These are phyloP conservation scores for Thalassophryne amazonica DNA, from an alignment of 2,797 vertebrate species.

Conservation along the genomic window DNA sequence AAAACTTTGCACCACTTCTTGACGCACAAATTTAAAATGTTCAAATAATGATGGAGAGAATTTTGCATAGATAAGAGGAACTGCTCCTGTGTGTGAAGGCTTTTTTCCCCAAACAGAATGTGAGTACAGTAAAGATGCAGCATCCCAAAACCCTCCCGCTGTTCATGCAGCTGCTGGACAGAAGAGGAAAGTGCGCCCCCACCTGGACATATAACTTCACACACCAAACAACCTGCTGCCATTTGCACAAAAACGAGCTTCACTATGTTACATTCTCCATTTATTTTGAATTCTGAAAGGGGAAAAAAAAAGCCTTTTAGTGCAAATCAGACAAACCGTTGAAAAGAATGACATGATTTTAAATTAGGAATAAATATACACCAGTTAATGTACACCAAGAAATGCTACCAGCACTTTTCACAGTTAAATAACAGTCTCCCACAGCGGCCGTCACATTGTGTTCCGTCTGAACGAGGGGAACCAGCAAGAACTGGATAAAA, in stretches of 20 bases:
- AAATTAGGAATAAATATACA: conserved; percentile 79
- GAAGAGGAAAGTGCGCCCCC: conserved; percentile 48
- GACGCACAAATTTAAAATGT: neutral
- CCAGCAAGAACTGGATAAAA: conserved; percentile 32
- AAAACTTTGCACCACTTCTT: neutral
- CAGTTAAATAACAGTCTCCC: conserved; percentile 64
- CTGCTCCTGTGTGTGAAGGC: neutral
- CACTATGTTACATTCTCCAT: conserved; percentile 49
- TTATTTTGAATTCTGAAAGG: conserved; percentile 67
- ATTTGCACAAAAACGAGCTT: too few relatives aligned
- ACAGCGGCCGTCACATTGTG: conserved; percentile 22
- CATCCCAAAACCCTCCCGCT: neutral
- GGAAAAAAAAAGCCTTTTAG: conserved; percentile 46
- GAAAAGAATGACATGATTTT: conserved; percentile 58
- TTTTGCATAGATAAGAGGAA: conserved; percentile 4
- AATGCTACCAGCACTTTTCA: conserved; percentile 76
- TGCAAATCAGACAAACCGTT: conserved; percentile 73
- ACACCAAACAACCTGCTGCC: too few relatives aligned
- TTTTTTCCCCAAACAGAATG: conserved; percentile 21
- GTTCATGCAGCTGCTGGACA: neutral
- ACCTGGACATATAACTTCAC: conserved; percentile 23
- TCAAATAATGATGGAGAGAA: neutral
- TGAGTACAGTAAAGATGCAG: conserved; percentile 7
- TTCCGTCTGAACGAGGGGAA: conserved; percentile 24
- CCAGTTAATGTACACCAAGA: conserved; percentile 60